phyloP scores from a whole-genome alignment of 2,888 invertebrate genomes.

The Hedya salicella region DNA sequence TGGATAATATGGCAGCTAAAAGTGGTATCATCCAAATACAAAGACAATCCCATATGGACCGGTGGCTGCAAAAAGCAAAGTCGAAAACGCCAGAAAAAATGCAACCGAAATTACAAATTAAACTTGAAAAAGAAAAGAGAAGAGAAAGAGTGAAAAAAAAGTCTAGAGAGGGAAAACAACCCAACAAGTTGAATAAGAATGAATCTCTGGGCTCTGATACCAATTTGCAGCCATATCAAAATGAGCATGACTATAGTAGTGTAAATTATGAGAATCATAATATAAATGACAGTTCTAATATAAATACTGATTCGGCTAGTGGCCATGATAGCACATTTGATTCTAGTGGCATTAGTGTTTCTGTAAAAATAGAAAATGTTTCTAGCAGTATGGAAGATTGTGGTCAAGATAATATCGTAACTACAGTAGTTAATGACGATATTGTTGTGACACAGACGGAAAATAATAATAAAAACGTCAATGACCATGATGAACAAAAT shows the following conservation, averaged over 20 bases:
- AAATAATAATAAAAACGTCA: slow-evolving; percentile 15
- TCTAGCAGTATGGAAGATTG: slow-evolving; percentile 42
- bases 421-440: slow-evolving; percentile 44
- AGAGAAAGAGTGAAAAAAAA: slow-evolving; percentile 42
- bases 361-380: slow-evolving; percentile 53
- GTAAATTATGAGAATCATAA: slow-evolving; percentile 42
- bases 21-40: slow-evolving; percentile 79
- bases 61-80: slow-evolving; percentile 81
- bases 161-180: slow-evolving; percentile 28
- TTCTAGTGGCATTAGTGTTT: slow-evolving; percentile 49
- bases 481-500: background rate
- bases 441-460: slow-evolving; percentile 33
- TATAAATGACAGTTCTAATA: slow-evolving; percentile 36
- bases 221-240: slow-evolving; percentile 51
- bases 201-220: slow-evolving; percentile 59
- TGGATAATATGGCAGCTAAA: slow-evolving; percentile 81
- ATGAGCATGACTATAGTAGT: slow-evolving; percentile 63
- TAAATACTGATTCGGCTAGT: slow-evolving; percentile 42
- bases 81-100: slow-evolving; percentile 80
- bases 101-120: slow-evolving; percentile 54
- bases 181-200: slow-evolving; percentile 44
- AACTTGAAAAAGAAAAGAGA: slow-evolving; percentile 45
- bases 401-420: slow-evolving; percentile 41
- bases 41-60: slow-evolving; percentile 81
- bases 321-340: slow-evolving; percentile 45